Percentiles rank a stretch among this genome's conserved stretches.
phyloP scores from a whole-genome alignment of 92 coral and sea anemone genomes.

The Scolanthus callimorphus region DNA sequence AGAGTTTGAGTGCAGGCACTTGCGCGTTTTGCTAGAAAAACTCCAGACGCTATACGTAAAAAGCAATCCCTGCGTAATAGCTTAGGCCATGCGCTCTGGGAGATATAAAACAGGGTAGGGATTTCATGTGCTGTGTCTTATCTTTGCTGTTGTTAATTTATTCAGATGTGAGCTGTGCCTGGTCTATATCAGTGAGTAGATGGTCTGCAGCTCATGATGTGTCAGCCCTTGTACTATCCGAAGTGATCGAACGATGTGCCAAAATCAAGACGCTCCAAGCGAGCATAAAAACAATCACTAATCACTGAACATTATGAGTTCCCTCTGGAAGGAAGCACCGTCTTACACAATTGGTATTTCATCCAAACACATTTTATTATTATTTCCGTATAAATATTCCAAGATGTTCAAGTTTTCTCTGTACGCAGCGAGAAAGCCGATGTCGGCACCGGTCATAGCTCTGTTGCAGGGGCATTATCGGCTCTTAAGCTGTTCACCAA shows the following conservation, averaged over 20 bases:
- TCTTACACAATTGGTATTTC: not conserved
- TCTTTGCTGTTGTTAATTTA: slow-evolving; percentile 1
- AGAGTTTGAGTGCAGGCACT: slow-evolving; percentile 1
- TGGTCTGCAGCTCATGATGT: too few species aligned
- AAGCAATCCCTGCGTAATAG: not conserved
- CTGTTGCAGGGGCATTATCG: not conserved
- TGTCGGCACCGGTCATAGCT: not conserved
- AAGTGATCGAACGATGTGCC: not conserved
- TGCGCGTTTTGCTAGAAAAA: not conserved
- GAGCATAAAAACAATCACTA: not conserved
- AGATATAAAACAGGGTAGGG: not conserved
- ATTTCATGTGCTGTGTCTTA: slow-evolving; percentile 1
- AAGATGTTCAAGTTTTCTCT: not conserved
- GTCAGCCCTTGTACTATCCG: not conserved
- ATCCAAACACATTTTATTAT: not conserved
- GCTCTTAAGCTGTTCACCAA: not conserved
- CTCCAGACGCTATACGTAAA: not conserved
- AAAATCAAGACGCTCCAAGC: not conserved
- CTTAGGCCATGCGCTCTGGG: not conserved
- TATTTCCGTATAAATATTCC: not conserved
- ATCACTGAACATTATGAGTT: too few species aligned
- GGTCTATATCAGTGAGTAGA: not conserved
- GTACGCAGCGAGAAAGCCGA: not conserved
- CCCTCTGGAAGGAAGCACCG: not conserved
- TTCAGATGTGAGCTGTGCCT: not conserved